Base-by-base conservation (phyloP, 2,797 vertebrate species). In the Microctenopoma lineatum region DNA sequence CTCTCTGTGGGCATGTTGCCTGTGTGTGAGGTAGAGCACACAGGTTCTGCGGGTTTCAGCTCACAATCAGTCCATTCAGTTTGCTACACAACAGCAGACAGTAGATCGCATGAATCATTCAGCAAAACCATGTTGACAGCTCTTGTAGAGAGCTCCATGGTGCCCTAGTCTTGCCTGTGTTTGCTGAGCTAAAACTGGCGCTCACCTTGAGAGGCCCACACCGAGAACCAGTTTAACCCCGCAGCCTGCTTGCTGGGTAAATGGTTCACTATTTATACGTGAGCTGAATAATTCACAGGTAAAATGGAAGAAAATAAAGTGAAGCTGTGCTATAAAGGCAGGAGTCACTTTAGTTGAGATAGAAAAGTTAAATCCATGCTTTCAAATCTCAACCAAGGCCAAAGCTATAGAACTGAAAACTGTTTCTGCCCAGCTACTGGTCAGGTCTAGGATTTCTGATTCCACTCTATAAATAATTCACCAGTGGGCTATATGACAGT, bases 281-380 rank as follows among this genome's bases (percentile, higher is more conserved):
- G 0, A 8, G 47, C 67, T 84, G 55, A 83, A 83, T 83, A 77
- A 83, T 84, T 73, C 46, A 81, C 41, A 34, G 29, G 21, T 42
- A 8, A 65, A 46, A 75, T 53, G 29, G 41, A 57, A 54, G 72
- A 59, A 50, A 58, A 56, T 16, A 4, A 26, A 46, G 44, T 45
- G 59, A 68, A 58, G 66, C 26, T 47, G 41, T n/a, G 55, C 47
- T 34, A 15, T 39, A 44, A 34, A 38, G 25, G 27, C 1, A 0
- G 7, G 21, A 62, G 53, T 66, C 68, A 69, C 55, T 16, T 18
- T 41, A 42, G 60, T 46, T 38, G 18, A 73, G 39, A 16, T 57
- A 38, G 63, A 59, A 14, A 46, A 59, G n/a, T 34, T 54, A 64
- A 72, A 70, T 51, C 16, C 51, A 18, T 8, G 44, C 36, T 67